Evolutionary conservation across 2,797 vertebrate species (phyloP), one percentile per base, ranked within the genome.

Genomic region (Emydoidea blandingii): DNA sequence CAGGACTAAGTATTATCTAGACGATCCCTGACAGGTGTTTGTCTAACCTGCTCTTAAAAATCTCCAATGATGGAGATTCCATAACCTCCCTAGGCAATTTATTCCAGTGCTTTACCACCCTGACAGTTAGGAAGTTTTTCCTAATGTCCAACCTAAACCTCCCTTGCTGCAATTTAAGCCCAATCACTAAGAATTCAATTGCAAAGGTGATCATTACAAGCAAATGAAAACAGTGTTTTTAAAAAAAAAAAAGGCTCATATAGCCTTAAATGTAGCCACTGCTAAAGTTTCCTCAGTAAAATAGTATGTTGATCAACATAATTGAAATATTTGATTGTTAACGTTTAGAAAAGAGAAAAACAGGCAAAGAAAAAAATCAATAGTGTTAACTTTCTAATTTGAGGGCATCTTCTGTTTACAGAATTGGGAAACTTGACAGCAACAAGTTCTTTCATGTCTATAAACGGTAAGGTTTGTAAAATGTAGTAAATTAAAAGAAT

Each of bases 401-500:
- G 49, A 79, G 87, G 79, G 12, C 1, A 0, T 72, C 34, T 85
- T 79, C 9, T 7, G n/a, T 83, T 87, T 31, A 49, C 52, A 72
- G 53, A 9, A 5, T 14, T 72, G 76, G 56, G 34, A 83, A 93
- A 56, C 50, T 27, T n/a, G 25, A 59, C 49, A 57, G 14, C 27
- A 49, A 52, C 8, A 82, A 91, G 80, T 74, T 56, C 65, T 65
- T 95, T 56, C 49, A 83, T 87, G 81, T 52, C 9, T 59, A 59
- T 3, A 16, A 86, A 74, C 0, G 44, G 5, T 7, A 79, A 29
- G 29, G 2, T 85, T 31, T 86, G 52, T 78, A 89, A 91, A 3
- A 4, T 52, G 27, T 76, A 79, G 84, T 85, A 82, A 91, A 88
- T 95, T 89, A 84, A 65, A 93, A 94, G 87, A 79, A 18, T 62